A percentile compares a stretch with the other conserved stretches of the same genome.
phyloP scores from a whole-genome alignment of 30 jellyfish, hydroid and myxozoan genomes.

The Aurelia coerulea region DNA sequence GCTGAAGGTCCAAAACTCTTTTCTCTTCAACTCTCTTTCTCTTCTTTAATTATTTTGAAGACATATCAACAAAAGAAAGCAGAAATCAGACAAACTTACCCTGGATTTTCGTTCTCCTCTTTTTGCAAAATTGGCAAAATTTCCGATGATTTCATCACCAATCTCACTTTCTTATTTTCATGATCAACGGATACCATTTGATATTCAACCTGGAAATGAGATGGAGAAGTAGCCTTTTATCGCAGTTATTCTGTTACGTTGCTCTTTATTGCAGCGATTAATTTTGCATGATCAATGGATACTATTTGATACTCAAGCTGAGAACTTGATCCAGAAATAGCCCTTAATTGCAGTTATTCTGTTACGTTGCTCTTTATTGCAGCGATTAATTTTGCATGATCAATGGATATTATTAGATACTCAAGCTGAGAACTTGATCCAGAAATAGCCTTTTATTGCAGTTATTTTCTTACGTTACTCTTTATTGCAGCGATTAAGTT shows the following conservation, averaged over 20 bases:
- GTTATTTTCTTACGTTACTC: too few species aligned
- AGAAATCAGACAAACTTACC: constrained; percentile 32
- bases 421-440: constrained; percentile 71
- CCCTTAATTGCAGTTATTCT: background rate
- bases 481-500: background rate
- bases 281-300: constrained; percentile 65
- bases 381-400: constrained; percentile 37
- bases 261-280: too few species aligned
- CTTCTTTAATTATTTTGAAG: too few species aligned
- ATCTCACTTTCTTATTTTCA: constrained; percentile 73
- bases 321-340: background rate
- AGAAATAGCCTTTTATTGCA: background rate
- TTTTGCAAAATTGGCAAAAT: constrained; percentile 78
- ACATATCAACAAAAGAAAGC: too few species aligned
- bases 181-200: constrained; percentile 80
- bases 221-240: background rate
- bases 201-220: constrained; percentile 85
- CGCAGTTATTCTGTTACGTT: too few species aligned
- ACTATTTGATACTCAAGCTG: constrained; percentile 94
- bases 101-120: constrained; percentile 89
- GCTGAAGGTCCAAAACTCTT: too few species aligned
- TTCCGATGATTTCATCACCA: constrained; percentile 75
- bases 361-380: too few species aligned
- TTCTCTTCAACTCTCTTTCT: too few species aligned
- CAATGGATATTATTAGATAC: constrained; percentile 79